These are phyloP conservation scores for Phalacrocorax carbo DNA, from an alignment of 2,113 vertebrate species.

Conservation along the genomic window DNA sequence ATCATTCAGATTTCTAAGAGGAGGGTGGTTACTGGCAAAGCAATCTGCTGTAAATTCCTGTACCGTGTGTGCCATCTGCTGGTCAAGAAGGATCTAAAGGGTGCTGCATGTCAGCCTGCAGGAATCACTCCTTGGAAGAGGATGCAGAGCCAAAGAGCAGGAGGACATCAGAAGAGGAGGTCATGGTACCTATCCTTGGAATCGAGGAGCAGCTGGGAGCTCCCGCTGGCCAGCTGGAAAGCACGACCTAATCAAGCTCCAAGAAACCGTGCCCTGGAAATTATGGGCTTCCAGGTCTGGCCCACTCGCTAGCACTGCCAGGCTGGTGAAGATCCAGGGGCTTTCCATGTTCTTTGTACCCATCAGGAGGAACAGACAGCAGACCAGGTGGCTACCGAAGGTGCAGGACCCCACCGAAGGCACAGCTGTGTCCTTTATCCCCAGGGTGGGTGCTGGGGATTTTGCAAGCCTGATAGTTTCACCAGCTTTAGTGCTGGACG, in stretches of 20 bases:
- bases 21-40: background rate
- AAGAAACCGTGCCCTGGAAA: background rate
- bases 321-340: background rate
- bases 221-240: background rate
- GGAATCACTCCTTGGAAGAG: rapidly evolving
- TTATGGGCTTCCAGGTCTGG: background rate
- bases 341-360: background rate
- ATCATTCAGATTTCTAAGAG: background rate
- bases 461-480: background rate
- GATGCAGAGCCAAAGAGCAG: background rate
- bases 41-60: background rate
- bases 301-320: background rate
- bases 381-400: background rate
- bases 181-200: background rate
- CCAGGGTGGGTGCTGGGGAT: too few species aligned
- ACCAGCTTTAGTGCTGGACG: background rate
- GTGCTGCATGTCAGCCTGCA: background rate
- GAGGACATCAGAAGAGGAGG: background rate
- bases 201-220: background rate
- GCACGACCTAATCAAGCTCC: background rate
- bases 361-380: background rate
- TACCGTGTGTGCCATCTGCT: constrained; percentile 34
- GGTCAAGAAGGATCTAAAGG: background rate
- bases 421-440: background rate
- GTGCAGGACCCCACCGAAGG: background rate